Base-by-base conservation (phyloP, 2,888 invertebrate genomes). In the Drosophila conformis region DNA sequence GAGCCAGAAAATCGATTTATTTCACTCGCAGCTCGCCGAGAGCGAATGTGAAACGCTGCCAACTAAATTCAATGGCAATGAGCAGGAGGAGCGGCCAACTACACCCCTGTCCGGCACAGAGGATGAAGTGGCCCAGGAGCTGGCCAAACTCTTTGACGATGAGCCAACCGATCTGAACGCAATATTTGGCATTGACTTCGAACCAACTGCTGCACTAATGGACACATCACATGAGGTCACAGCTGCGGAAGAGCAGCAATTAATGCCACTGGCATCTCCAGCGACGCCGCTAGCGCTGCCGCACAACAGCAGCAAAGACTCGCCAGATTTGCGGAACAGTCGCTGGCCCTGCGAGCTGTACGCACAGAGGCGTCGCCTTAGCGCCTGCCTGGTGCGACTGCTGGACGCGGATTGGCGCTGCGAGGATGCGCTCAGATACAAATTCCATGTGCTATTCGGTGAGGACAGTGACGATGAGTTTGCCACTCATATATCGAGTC, bases 401-500 rank as follows among this genome's bases (percentile, higher is more conserved):
- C 69, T 91, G 15, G 92, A 92, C 38, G 83, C 85, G 21, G 92
- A 92, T 63, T 90, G 92, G 73, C 91, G 92, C 6, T 88, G 89
- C 67, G 90, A 91, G 40, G 90, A 90, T 18, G 57, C 74, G 3
- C 73, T 92, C 4, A 76, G 89, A 33, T 76, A 81, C 66, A 90
- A 86, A 61, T 92, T 92, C 64, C 59, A 69, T 7, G 68, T 81
- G 38, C 76, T 92, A 1, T 92, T 92, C 69, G 93, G 93, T 21
- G 92, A 91, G 52, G 92, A 92, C 29, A 91, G 91, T 38, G 93
- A 92, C 25, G 92, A 92, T 76, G 93, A 92, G 56, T 92, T 92
- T 69, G 78, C 85, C 21, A 82, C 86, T 0, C 66, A 82, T 2
- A 77, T 85, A 62, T 58, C 69, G n/a, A 93, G 92, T 74, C 92